A percentile compares a stretch with the other conserved stretches of the same genome.
Evolutionary conservation across 2,888 invertebrate species (phyloP).

Genomic region (Machimus rusticus): DNA sequence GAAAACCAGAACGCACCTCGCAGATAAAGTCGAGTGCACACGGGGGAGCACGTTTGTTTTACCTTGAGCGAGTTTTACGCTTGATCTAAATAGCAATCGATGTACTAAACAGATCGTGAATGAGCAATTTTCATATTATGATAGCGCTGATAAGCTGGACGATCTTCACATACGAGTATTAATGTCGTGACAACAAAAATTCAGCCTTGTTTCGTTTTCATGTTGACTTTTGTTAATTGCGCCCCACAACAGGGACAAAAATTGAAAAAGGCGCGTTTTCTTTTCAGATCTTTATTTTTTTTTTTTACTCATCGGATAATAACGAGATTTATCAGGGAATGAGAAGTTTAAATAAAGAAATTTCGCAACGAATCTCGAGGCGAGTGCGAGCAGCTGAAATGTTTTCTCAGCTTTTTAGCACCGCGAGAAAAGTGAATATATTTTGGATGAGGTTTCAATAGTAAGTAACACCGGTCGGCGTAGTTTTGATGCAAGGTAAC

Average conservation of each 20-base stretch:
- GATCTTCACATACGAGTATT: slow-evolving; percentile 4
- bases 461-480: background rate
- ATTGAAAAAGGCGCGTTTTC: background rate
- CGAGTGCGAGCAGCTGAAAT: background rate
- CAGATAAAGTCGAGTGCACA: background rate
- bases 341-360: background rate
- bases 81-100: slow-evolving; percentile 26
- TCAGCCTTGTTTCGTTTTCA: slow-evolving; percentile 11
- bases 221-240: slow-evolving; percentile 28
- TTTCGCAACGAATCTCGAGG: background rate
- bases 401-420: background rate
- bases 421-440: background rate
- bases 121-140: slow-evolving; percentile 11
- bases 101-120: slow-evolving; percentile 30
- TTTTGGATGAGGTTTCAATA: background rate
- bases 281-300: background rate
- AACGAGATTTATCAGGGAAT: background rate
- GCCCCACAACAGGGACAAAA: slow-evolving; percentile 1
- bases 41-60: background rate
- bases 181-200: background rate
- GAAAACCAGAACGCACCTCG: background rate
- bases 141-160: background rate
- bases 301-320: background rate
- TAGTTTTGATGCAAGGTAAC: background rate
- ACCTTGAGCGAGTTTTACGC: slow-evolving; percentile 1